Conservation (phyloP, 2,888 invertebrate species). For the Drosophila fungiperda region DNA sequence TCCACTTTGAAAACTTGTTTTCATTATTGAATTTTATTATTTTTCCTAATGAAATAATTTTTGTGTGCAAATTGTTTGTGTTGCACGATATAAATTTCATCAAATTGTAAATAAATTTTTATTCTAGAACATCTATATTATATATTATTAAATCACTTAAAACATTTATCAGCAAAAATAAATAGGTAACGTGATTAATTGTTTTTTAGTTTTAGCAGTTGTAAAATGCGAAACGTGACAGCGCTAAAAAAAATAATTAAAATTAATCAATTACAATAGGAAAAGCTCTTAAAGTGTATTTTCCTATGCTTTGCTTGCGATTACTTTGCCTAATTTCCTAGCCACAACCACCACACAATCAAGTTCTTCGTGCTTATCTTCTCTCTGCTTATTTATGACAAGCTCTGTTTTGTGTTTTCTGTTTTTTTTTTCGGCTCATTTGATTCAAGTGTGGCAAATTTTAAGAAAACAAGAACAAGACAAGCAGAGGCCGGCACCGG, state of each 20-base stretch:
- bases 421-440: conserved; percentile 45
- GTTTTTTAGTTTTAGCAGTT: conserved; percentile 32
- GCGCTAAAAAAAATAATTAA: conserved; percentile 25
- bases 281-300: conserved; percentile 57
- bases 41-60: conserved; percentile 26
- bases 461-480: conserved; percentile 31
- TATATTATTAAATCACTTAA: neutral
- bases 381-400: conserved; percentile 43
- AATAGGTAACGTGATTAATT: conserved; percentile 11
- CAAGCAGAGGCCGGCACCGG: conserved; percentile 27
- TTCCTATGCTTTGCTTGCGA: conserved; percentile 44
- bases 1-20: conserved; percentile 58
- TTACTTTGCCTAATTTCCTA: conserved; percentile 32
- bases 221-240: conserved; percentile 44
- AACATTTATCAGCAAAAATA: conserved; percentile 5
- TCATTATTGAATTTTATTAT: conserved; percentile 18
- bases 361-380: conserved; percentile 27
- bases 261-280: conserved; percentile 68
- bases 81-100: conserved; percentile 14
- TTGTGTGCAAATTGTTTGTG: conserved; percentile 21
- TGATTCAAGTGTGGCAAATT: conserved; percentile 59
- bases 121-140: neutral
- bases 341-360: conserved; percentile 19
- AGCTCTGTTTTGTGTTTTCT: conserved; percentile 30
- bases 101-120: neutral